Evolutionary conservation across 2,113 vertebrate species (phyloP).

Genomic region (Peucedramus taeniatus): DNA sequence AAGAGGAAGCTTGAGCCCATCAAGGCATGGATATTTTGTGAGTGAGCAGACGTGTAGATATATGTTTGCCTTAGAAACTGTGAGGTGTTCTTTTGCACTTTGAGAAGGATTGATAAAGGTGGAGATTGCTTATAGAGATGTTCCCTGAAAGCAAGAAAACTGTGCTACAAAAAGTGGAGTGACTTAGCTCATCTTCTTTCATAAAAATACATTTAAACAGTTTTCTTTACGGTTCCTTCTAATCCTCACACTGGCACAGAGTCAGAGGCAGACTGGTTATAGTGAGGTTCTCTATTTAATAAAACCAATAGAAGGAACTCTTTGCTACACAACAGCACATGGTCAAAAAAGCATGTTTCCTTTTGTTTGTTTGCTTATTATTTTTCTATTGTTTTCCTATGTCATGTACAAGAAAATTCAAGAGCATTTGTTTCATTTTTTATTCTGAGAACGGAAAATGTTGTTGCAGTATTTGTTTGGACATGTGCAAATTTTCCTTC

Average conservation of each 20-base stretch:
- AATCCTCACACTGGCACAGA: not conserved
- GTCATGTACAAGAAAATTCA: not conserved
- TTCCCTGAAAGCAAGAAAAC: not conserved
- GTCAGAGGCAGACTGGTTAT: not conserved
- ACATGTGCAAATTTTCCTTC: not conserved
- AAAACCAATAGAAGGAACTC: not conserved
- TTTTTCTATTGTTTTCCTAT: not conserved
- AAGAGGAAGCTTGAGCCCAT: not conserved
- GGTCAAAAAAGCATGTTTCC: not conserved
- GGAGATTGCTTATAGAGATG: not conserved
- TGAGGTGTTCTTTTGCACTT: not conserved
- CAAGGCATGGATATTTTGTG: not conserved
- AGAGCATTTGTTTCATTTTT: not conserved
- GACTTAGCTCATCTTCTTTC: not conserved
- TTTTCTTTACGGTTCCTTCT: not conserved
- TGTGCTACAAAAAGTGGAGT: not conserved
- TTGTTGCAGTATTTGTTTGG: not conserved
- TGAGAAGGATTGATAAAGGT: not conserved
- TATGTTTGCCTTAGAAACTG: not conserved
- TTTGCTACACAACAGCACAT: not conserved
- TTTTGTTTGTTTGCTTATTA: not conserved
- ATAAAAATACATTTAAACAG: not conserved
- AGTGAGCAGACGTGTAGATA: fast-evolving
- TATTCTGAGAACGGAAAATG: not conserved
- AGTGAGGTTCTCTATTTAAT: not conserved